Conservation (phyloP, 2,888 invertebrate species). For the Chymomyza fuscimana region DNA sequence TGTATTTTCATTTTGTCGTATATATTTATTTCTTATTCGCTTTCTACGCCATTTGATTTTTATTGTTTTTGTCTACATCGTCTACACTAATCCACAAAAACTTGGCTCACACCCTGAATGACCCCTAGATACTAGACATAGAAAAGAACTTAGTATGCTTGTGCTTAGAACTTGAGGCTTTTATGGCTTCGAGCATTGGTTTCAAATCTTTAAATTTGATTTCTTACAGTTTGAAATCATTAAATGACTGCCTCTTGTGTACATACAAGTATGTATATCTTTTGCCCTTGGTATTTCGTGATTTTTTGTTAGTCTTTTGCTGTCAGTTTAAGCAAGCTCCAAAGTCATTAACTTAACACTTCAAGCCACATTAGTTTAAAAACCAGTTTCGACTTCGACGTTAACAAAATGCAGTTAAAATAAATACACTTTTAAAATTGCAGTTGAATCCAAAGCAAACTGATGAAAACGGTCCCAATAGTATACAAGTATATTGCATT, state of each 20-base stretch:
- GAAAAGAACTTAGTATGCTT: not conserved
- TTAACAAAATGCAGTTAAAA: not conserved
- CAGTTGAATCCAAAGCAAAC: slow-evolving; percentile 24
- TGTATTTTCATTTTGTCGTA: slow-evolving; percentile 33
- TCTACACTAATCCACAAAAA: not conserved
- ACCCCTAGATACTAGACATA: not conserved
- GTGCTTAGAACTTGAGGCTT: slow-evolving; percentile 28
- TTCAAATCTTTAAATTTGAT: slow-evolving; percentile 46
- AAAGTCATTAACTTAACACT: not conserved
- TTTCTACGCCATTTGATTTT: slow-evolving; percentile 33
- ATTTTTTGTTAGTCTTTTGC: slow-evolving; percentile 16
- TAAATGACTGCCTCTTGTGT: not conserved
- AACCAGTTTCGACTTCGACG: not conserved
- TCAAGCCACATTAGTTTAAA: not conserved
- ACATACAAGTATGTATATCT: not conserved
- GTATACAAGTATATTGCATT: slow-evolving; percentile 20
- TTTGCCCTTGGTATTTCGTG: slow-evolving; percentile 44
- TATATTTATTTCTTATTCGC: slow-evolving; percentile 10
- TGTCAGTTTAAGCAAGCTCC: not conserved
- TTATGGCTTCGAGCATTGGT: slow-evolving; percentile 40
- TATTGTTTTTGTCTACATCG: slow-evolving; percentile 49
- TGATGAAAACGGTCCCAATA: slow-evolving; percentile 29
- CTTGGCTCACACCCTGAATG: not conserved
- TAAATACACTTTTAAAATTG: not conserved
- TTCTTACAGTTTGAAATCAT: slow-evolving; percentile 42